A percentile compares a stretch with the other conserved stretches of the same genome.
These are phyloP conservation scores for Operophtera brumata DNA, from an alignment of 2,888 invertebrate species.

Conservation along the genomic window DNA sequence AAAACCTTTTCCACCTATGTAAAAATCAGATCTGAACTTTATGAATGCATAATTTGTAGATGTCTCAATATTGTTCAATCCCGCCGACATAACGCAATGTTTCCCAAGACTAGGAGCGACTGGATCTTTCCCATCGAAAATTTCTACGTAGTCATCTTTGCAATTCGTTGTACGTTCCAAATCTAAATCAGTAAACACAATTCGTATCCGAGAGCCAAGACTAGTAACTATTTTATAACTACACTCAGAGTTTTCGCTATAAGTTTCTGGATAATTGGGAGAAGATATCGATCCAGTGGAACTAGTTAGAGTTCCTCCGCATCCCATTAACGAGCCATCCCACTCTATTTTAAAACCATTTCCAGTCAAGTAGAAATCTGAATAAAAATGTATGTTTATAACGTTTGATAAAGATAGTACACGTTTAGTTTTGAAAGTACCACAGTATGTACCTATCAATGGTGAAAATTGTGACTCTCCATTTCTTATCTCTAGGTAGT, in stretches of 20 bases:
- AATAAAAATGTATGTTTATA: conserved; percentile 87
- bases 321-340: conserved; percentile 81
- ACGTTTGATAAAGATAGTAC: conserved; percentile 89
- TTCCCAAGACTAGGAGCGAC: conserved; percentile 79
- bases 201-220: conserved; percentile 84
- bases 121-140: conserved; percentile 84
- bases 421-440: conserved; percentile 79
- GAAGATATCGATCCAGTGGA: conserved; percentile 88
- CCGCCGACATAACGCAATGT: conserved; percentile 79
- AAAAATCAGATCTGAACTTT: conserved; percentile 86
- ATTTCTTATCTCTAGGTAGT: conserved; percentile 83
- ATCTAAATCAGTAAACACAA: conserved; percentile 86
- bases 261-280: conserved; percentile 91
- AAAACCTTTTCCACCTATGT: conserved; percentile 86
- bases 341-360: conserved; percentile 85
- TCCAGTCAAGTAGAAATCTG: conserved; percentile 83
- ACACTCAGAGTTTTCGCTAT: conserved; percentile 87
- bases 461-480: conserved; percentile 87
- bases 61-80: conserved; percentile 76
- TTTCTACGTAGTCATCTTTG: conserved; percentile 83
- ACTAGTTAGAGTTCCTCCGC: conserved; percentile 88
- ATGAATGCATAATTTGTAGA: conserved; percentile 84
- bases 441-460: conserved; percentile 90
- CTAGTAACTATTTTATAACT: conserved; percentile 88
- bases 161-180: conserved; percentile 83